Base-by-base conservation (phyloP, 2,113 vertebrate species). In the Gnathonemus echidnorhynchus region DNA sequence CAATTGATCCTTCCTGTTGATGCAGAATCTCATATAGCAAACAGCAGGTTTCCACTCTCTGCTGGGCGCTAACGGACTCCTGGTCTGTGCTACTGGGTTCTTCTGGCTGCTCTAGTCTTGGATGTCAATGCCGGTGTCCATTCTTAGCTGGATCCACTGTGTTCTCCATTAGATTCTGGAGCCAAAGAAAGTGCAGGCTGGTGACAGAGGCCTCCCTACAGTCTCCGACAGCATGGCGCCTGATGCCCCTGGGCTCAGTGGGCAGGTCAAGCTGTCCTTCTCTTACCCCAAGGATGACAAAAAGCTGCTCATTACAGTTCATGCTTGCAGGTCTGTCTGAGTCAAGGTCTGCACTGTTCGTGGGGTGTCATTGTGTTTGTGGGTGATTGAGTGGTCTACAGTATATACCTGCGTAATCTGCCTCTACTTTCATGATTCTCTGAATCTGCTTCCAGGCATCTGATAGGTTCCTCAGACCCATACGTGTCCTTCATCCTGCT, bases 401-500 rank as follows among this genome's bases (percentile, higher is more conserved):
- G n/a, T n/a, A 6, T 46, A 24, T 45, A 42, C 17, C 19, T 45
- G 52, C 13, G 17, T 17, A 35, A 35, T 17, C 24, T 27, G 15
- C 31, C 11, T 17, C 31, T 62, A 86, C 3, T 19, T 88, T 17
- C 21, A 21, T 93, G 56, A 85, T 45, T 31, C 8, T 88, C 11
- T 85, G 53, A 91, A 1, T 92, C 24, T 52, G 5, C 49, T 10
- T n/a, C 48, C 92, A 99, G 98, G 93, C 93, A 95, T 66, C 95
- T 98, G 90, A 90, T 92, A 8, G 92, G 96, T 3, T 94, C 92
- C 84, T 97, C 97, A 0, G 97, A 98, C 91, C 95, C 97, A 3
- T 99, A 99, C 0, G 93, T 98, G 42, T 96, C 97, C 15, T 95
- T 98, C 90, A 92, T 96, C 90, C 97, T 99, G 17, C 94, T 97